A percentile compares a stretch with the other conserved stretches of the same genome.
These are phyloP conservation scores for Rhinolophus sinicus DNA, from an alignment of 2,113 vertebrate species.

Conservation along the genomic window DNA sequence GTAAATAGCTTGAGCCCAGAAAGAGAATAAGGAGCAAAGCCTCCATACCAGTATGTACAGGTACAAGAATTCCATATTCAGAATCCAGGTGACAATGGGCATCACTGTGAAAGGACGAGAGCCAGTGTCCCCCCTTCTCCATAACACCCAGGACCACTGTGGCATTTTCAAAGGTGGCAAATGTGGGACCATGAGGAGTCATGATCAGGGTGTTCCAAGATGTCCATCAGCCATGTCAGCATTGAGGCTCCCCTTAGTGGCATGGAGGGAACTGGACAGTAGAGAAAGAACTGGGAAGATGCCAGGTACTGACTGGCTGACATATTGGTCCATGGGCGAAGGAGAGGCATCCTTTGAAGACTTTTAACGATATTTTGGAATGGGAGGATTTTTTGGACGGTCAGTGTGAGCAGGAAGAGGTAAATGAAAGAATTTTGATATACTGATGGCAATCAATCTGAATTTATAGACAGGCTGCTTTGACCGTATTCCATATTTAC, in stretches of 20 bases:
- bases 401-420: not conserved
- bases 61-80: not conserved
- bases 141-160: not conserved
- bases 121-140: not conserved
- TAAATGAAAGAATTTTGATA: not conserved
- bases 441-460: not conserved
- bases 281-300: not conserved
- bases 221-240: not conserved
- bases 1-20: not conserved
- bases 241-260: not conserved
- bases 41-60: not conserved
- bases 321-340: not conserved
- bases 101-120: not conserved
- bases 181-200: not conserved
- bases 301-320: not conserved
- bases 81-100: not conserved
- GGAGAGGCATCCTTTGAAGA: not conserved
- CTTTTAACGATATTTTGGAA: not conserved
- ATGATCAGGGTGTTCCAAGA: not conserved
- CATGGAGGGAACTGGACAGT: not conserved
- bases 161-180: not conserved
- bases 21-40: slow-evolving; percentile 7
- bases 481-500: not conserved
- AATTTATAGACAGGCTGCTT: not conserved
- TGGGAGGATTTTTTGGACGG: not conserved